These are phyloP conservation scores for Apis cerana DNA, from an alignment of 1,140 invertebrate species.

Conservation along the genomic window DNA sequence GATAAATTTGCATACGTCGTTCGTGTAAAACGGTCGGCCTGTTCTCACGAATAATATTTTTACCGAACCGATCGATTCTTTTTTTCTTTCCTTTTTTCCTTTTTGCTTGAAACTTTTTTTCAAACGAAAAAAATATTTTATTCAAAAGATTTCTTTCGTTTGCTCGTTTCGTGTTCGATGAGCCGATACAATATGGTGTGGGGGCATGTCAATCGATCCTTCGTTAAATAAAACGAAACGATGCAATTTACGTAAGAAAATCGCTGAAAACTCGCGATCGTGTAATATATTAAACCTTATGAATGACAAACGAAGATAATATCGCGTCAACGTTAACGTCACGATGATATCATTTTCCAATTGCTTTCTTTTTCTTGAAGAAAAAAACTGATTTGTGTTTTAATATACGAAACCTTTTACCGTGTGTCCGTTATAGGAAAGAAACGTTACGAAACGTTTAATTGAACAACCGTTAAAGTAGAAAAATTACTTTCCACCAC, in stretches of 20 bases:
- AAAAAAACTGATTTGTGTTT: neutral
- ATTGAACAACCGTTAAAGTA: too few species aligned
- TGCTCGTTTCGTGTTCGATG: neutral
- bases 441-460: too few species aligned
- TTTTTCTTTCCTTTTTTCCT: too few species aligned
- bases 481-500: neutral
- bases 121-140: neutral
- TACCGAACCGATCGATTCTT: neutral
- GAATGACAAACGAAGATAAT: constrained; percentile 45
- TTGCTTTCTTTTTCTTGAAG: neutral
- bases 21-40: neutral
- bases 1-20: neutral
- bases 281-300: neutral
- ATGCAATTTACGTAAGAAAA: constrained; percentile 53
- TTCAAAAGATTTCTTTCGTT: neutral
- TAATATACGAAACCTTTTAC: too few species aligned
- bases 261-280: neutral
- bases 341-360: neutral
- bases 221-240: constrained; percentile 47
- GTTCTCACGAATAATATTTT: neutral
- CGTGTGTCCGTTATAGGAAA: too few species aligned
- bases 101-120: neutral
- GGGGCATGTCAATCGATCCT: constrained; percentile 41
- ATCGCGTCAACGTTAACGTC: constrained; percentile 38
- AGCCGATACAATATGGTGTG: neutral